Evolutionary conservation across 2,797 vertebrate genomes (phyloP), one percentile per base, ranked within the genome.

Genomic region (Sebastes diaconus): DNA sequence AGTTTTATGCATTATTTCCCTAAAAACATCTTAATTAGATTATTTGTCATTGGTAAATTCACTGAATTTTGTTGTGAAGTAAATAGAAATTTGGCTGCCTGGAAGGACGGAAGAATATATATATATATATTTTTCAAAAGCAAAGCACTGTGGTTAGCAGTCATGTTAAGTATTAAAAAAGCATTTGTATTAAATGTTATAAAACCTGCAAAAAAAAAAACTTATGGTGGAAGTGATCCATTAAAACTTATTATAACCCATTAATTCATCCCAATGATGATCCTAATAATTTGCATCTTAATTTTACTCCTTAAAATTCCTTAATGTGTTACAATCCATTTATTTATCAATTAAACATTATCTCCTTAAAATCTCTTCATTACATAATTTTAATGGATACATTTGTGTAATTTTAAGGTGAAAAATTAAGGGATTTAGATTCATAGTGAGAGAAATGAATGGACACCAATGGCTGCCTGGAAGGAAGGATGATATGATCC

Each of bases 31-130:
- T 36, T 12, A 0, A 36, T 36, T 36, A 12, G 10, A 36, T 36
- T 36, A 36, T 36, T 36, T 36, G 0, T 36, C 0, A 36, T 36
- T 0, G 11, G 34, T 36, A 36, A 36, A 0, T 36, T 36, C 34
- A 36, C 34, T 12, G 34, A 36, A 36, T 12, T 36, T 36, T 36
- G 34, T 36, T 0, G 34, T 12, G 34, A 36, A 36, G 34, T 36
- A 36, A 36, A 36, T 36, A 36, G 34, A 36, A 12, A 36, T 36
- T 0, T 36, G 34, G 34, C 34, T 36, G 34, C 11, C 11, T 34
- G 32, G 32, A 34, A 34, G 0, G 32, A 34, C 0, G 3, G 32
- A 34, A 34, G 9, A 34, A 30, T 36, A 42, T 42, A 42, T 42
- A 42, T 42, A 14, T 42, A 14, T 42, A 5, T 39, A 2, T 42